phyloP scores from a whole-genome alignment of 1,140 invertebrate species.

The Brachystomella parvula region DNA sequence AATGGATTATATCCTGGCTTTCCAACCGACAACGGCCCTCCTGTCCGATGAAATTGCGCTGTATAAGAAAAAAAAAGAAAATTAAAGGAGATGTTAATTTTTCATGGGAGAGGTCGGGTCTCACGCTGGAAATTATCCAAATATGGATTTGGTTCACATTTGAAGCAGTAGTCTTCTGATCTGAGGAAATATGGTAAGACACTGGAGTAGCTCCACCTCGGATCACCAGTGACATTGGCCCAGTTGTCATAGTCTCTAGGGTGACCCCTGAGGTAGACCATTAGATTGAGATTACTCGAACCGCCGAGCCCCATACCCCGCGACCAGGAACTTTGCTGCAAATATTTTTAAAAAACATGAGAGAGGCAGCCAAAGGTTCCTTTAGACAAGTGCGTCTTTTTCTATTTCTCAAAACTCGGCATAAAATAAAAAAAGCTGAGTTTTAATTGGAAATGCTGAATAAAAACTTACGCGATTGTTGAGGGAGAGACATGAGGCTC shows the following conservation, averaged over 20 bases:
- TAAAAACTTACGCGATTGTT: conserved; percentile 29
- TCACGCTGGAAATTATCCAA: conserved; percentile 33
- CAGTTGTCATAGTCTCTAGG: conserved; percentile 24
- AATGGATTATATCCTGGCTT: conserved; percentile 32
- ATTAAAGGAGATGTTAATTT: not conserved
- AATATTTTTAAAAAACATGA: not conserved
- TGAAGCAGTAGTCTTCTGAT: conserved; percentile 42
- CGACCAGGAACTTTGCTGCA: conserved; percentile 42
- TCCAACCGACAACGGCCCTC: conserved; percentile 28
- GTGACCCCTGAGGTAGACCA: conserved; percentile 48
- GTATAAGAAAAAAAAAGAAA: conserved; percentile 6
- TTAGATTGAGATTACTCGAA: conserved; percentile 52
- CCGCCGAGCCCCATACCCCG: conserved; percentile 49
- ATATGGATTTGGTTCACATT: conserved; percentile 31
- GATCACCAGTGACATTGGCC: conserved; percentile 35
- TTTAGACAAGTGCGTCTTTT: too few species aligned
- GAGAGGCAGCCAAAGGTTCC: too few species aligned
- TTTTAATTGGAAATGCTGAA: not conserved
- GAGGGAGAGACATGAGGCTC: conserved; percentile 48
- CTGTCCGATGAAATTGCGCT: conserved; percentile 31
- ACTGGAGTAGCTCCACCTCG: conserved; percentile 47
- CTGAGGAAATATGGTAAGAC: conserved; percentile 50
- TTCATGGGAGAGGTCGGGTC: not conserved
- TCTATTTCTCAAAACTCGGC: too few species aligned
- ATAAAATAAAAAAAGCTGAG: not conserved